Base-by-base conservation (phyloP, 2,113 vertebrate genomes). In the Mixornis gularis region DNA sequence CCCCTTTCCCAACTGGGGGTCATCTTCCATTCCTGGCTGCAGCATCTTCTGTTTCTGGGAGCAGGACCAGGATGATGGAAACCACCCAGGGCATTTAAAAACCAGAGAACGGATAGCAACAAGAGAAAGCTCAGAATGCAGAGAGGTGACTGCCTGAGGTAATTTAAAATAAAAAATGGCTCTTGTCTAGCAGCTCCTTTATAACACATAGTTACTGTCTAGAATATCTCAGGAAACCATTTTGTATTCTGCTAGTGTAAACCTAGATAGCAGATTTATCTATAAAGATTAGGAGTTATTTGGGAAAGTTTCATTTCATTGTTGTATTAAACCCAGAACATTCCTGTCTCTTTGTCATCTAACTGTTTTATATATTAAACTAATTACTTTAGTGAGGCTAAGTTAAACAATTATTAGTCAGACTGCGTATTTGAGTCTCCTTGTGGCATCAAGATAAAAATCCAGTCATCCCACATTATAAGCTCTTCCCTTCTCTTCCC, bases 111-210 rank as follows among this genome's bases (percentile, higher is more conserved):
- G 2, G 76, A 85, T 3, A 83, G 85, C 79, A 79, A 27, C 32
- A 49, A 63, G 59, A 79, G 87, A 87, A 91, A 60, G 66, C 69
- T 94, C 81, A 71, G 81, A 87, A 90, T 94, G 77, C 60, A 74
- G 73, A 63, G 85, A 87, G 65, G 90, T 92, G 95, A 74, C 89
- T 91, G 80, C 88, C 62, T 90, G 68, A 60, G 69, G 87, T 92
- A 94, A 92, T 96, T 94, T 93, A 85, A 93, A 95, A 92, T 95
- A 96, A 97, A 93, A 92, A 95, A 93, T 95, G 56, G 58, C 91
- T 95, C 60, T 86, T 94, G 90, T 97, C 94, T 95, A 94, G 83
- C 64, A 55, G 49, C 83, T 93, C 65, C 94, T 88, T 94, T 95
- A 56, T 87, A 96, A 79, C 70, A 66, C 72, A 46, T n/a, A 60